These are phyloP conservation scores for Brachyptera putata DNA, from an alignment of 2,888 invertebrate genomes.

Conservation along the genomic window DNA sequence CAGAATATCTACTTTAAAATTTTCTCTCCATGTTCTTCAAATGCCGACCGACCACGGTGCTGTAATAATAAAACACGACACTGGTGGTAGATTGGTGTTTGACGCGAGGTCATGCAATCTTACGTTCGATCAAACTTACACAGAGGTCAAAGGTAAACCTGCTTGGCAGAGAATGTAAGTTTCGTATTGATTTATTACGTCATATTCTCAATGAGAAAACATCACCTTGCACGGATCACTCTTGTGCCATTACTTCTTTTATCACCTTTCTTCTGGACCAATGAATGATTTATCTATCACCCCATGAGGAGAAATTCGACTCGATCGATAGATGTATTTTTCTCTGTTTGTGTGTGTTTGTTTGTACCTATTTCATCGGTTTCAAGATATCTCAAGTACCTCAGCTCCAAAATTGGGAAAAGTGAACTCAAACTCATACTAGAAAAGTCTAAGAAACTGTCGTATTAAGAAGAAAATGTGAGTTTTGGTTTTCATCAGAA, in stretches of 20 bases:
- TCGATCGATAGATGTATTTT: too few relatives aligned
- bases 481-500: too few relatives aligned
- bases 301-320: too few relatives aligned
- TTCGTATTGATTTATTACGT: conserved; percentile 2
- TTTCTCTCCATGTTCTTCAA: too few relatives aligned
- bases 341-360: too few relatives aligned
- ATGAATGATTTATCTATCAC: not conserved
- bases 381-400: too few relatives aligned
- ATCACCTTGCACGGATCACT: conserved; percentile 7
- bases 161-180: not conserved
- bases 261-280: not conserved
- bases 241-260: conserved; percentile 2
- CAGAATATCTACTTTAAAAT: too few relatives aligned
- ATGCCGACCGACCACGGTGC: not conserved
- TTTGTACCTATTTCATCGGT: too few relatives aligned
- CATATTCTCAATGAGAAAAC: conserved; percentile 9
- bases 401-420: too few relatives aligned
- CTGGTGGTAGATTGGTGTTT: conserved; percentile 4
- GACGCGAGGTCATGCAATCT: not conserved
- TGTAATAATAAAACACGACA: not conserved
- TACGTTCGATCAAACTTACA: not conserved
- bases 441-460: too few relatives aligned
- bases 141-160: not conserved
- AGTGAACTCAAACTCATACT: too few relatives aligned
- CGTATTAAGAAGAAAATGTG: too few relatives aligned